Conservation (phyloP, 1,140 invertebrate species). For the Oedothorax gibbosus region DNA sequence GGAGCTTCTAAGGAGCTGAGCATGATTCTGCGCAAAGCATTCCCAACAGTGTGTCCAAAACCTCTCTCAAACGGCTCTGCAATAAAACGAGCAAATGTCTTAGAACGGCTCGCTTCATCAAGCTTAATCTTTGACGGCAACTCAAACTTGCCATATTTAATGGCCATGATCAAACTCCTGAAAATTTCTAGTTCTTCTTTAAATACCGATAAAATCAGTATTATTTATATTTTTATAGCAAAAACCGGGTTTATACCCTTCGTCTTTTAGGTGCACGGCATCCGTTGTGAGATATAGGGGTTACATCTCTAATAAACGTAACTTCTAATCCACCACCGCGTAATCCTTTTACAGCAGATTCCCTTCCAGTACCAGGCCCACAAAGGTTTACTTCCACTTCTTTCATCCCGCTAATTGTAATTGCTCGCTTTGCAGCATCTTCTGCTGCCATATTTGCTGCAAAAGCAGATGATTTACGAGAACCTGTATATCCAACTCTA, state of each 20-base stretch:
- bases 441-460: conserved; percentile 1
- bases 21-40: conserved; percentile 38
- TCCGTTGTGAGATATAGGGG: not conserved
- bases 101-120: not conserved
- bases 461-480: not conserved
- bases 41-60: conserved; percentile 45
- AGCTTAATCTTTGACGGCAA: not conserved
- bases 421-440: not conserved
- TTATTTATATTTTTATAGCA: not conserved
- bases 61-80: conserved; percentile 37
- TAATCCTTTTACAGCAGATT: not conserved
- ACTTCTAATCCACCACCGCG: not conserved
- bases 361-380: not conserved
- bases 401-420: not conserved
- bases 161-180: not conserved
- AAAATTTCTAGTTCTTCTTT: not conserved
- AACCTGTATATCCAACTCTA: not conserved
- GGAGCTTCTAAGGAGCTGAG: conserved; percentile 7
- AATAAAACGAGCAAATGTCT: not conserved
- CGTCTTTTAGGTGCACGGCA: conserved; percentile 1
- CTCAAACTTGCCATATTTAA: not conserved
- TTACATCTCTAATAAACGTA: conserved; percentile 2
- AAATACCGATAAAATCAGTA: not conserved
- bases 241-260: not conserved
- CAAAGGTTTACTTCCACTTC: not conserved